Base-by-base conservation (phyloP, 2,888 invertebrate species). In the Itoplectis maculator region DNA sequence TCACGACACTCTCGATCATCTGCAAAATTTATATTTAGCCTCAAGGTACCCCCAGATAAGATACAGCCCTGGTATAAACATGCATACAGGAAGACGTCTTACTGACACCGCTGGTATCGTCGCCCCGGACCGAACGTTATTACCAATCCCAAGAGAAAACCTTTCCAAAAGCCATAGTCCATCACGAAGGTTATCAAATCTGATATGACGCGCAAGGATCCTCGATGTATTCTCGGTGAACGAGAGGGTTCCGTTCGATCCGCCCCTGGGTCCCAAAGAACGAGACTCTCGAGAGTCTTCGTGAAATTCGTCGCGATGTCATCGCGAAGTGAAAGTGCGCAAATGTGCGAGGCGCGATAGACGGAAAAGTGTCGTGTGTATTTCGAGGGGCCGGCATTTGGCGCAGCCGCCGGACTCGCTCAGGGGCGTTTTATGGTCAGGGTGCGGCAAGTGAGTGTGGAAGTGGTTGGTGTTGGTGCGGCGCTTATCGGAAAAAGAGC, bases 401-500 rank as follows among this genome's bases (percentile, higher is more conserved):
- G 49, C 82, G 66, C 59, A 74, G 47, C 49, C 49, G 69, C 42
- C 59, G 29, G 49, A n/a, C n/a, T n/a, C 66, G 40, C 72, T 51
- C 72, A 70, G 40, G 63, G 68, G 61, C 79, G 59, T 56, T 70
- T 81, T 81, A 76, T 76, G 63, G 75, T 20, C 29, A 63, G 37
- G 77, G 49, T 68, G n/a, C n/a, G 37, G 49, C 35, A 61, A 69
- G 35, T 35, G 47, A 23, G 61, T 18, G 40, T 49, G 42, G 65
- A 11, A 59, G 37, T 77, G 63, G 66, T 79, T 54, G 82, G 68
- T 69, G 68, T 63, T 80, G 63, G 70, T 59, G n/a, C n/a, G 81
- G 80, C 20, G 68, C 75, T 84, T 86, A 88, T 87, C 86, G 84
- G 84, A 63, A 73, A 88, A 85, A 85, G 84, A 86, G 87, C 81